A percentile compares a stretch with the other conserved stretches of the same genome.
Conservation (phyloP, 2,797 vertebrate genomes). For the Dermochelys coriacea region DNA sequence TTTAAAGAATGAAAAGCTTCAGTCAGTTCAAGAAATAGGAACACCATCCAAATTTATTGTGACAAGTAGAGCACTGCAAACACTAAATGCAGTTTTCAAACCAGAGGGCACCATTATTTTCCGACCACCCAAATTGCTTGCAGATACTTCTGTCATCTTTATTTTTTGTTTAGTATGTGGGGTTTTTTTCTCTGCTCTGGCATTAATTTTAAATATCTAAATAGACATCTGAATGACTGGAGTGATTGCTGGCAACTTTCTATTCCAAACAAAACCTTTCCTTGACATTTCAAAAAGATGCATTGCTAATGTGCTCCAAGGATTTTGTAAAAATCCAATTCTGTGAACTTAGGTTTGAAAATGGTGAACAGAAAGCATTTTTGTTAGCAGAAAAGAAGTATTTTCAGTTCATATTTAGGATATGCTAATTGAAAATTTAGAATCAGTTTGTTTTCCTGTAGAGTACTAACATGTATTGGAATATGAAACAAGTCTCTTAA, state of each 20-base stretch:
- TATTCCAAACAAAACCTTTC: slow-evolving; percentile 53
- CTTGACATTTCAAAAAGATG: slow-evolving; percentile 68
- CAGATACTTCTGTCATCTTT: slow-evolving; percentile 59
- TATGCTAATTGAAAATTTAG: slow-evolving; percentile 79
- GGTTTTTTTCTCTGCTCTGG: neutral
- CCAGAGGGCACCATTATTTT: slow-evolving; percentile 55
- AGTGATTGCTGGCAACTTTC: slow-evolving; percentile 47
- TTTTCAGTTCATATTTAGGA: slow-evolving; percentile 71
- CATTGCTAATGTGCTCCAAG: slow-evolving; percentile 59
- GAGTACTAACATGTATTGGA: slow-evolving; percentile 73
- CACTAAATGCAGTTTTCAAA: slow-evolving; percentile 67
- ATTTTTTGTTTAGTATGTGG: slow-evolving; percentile 54
- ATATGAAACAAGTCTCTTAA: slow-evolving; percentile 72
- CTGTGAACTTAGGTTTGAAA: slow-evolving; percentile 61
- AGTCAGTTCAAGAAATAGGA: slow-evolving; percentile 57
- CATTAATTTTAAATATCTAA: slow-evolving; percentile 65
- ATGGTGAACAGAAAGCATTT: slow-evolving; percentile 71
- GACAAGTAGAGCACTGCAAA: slow-evolving; percentile 62
- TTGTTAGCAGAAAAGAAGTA: slow-evolving; percentile 64
- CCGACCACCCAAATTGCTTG: slow-evolving; percentile 64
- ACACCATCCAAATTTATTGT: slow-evolving; percentile 60
- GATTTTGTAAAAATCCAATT: slow-evolving; percentile 69
- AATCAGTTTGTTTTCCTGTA: slow-evolving; percentile 71
- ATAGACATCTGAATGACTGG: slow-evolving; percentile 52
- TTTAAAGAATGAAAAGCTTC: slow-evolving; percentile 69